Evolutionary conservation across 2,888 invertebrate genomes (phyloP), one percentile per base, ranked within the genome.

Genomic region (Ephialtes manifestator): DNA sequence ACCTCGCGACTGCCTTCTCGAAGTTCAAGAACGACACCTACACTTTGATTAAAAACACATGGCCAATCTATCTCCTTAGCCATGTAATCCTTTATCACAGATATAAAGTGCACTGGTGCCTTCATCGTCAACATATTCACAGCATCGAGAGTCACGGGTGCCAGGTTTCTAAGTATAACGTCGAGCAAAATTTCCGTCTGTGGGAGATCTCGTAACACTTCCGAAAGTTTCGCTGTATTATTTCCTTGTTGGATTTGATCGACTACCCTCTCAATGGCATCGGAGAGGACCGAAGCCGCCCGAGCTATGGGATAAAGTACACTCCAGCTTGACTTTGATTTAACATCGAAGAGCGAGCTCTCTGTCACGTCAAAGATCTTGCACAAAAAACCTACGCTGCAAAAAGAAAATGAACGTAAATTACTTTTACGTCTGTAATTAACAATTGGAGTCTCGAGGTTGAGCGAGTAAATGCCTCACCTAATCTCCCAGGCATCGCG

Each of bases 61-160:
- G 96, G 96, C 96, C 96, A 96, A 0, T 94, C 89, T 0, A 93
- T 91, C 0, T 94, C 93, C 0, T 93, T 91, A 86, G 94, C 94
- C 86, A 95, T 89, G 24, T 95, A 89, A 0, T 94, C 89, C 63
- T 95, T 94, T 86, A 96, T 92, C 84, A 94, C 91, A 10, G 93
- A 92, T 85, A 95, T 88, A 89, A 91, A 88, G 65, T 89, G 86
- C 43, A 90, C 72, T 1, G 91, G 90, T 5, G 86, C 83, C 76
- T 87, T 91, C 77, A 89, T 71, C 4, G 90, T 91, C 28, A 90
- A 53, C 39, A 91, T 83, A 24, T 93, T 91, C 43, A 89, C 84
- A 2, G 88, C 18, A 39, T 93, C 93, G 20, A 90, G 87, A 8
- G 90, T 87, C n/a, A 91, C 31, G 2, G 92, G 87, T 0, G 89